Conservation (phyloP, 2,113 vertebrate genomes). For the Nasalis larvatus region DNA sequence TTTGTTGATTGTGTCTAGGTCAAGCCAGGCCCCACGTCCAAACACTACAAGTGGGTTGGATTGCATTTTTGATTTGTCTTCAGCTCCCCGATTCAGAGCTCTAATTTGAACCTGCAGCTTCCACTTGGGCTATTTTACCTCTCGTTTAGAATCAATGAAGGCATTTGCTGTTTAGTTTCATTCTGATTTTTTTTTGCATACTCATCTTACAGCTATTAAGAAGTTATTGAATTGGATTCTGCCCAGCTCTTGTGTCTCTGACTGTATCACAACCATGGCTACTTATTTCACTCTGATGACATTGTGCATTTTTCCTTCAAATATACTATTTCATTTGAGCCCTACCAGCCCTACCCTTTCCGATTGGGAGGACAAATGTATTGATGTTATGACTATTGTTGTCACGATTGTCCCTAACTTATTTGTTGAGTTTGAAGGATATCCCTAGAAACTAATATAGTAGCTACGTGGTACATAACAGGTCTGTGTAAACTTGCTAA, state of each 20-base stretch:
- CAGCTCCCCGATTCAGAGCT: background rate
- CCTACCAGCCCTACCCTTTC: background rate
- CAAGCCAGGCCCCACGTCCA: background rate
- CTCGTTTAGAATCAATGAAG: background rate
- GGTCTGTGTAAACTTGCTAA: background rate
- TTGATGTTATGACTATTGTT: background rate
- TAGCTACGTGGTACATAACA: too few species aligned
- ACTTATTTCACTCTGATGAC: too few species aligned
- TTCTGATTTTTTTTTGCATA: background rate
- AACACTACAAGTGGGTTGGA: rapidly evolving
- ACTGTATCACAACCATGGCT: rapidly evolving
- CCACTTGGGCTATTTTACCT: rapidly evolving
- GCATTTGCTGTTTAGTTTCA: background rate
- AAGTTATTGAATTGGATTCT: background rate
- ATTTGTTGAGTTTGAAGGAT: background rate
- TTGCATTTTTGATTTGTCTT: background rate
- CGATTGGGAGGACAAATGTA: background rate
- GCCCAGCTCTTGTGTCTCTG: background rate
- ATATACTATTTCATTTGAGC: background rate
- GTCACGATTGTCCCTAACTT: background rate
- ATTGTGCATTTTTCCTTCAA: background rate
- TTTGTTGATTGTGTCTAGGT: background rate
- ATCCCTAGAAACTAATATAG: background rate
- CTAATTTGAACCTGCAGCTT: rapidly evolving
- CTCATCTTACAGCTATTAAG: background rate